These are phyloP conservation scores for Ctena decussata DNA, from an alignment of 2,888 invertebrate species.

Conservation along the genomic window DNA sequence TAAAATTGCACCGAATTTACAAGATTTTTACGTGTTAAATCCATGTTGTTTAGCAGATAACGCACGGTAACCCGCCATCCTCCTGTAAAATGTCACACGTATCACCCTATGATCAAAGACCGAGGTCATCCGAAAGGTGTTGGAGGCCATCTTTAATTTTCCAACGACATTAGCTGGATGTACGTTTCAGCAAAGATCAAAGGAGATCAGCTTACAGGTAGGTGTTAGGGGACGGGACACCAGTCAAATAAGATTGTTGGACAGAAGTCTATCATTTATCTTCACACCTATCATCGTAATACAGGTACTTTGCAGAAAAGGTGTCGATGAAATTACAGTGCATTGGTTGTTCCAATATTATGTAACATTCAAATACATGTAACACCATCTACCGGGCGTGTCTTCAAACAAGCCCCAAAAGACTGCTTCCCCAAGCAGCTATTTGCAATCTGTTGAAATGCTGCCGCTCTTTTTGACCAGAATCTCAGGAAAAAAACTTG, in stretches of 20 bases:
- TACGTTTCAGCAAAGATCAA: slow-evolving; percentile 24
- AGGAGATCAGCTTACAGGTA: slow-evolving; percentile 19
- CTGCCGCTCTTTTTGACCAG: too few relatives aligned
- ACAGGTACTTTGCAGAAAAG: too few relatives aligned
- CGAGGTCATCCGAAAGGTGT: slow-evolving; percentile 25
- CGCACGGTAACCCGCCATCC: slow-evolving; percentile 46
- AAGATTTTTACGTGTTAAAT: slow-evolving; percentile 48
- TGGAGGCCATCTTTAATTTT: slow-evolving; percentile 29
- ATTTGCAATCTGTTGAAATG: too few relatives aligned
- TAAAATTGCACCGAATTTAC: slow-evolving; percentile 40
- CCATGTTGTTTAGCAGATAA: slow-evolving; percentile 18
- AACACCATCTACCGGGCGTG: too few relatives aligned
- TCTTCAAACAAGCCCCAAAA: too few relatives aligned
- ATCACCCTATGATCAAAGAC: slow-evolving; percentile 52
- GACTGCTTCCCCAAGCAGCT: too few relatives aligned
- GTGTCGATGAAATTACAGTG: too few relatives aligned
- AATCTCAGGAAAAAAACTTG: too few relatives aligned
- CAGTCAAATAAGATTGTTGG: not conserved
- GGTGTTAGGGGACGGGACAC: slow-evolving; percentile 1
- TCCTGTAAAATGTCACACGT: slow-evolving; percentile 50
- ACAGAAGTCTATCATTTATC: not conserved
- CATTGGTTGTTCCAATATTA: too few relatives aligned
- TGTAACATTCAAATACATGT: too few relatives aligned
- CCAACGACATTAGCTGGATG: slow-evolving; percentile 20
- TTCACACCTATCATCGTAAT: not conserved